A percentile compares a stretch with the other conserved stretches of the same genome.
phyloP scores from a whole-genome alignment of 2,113 vertebrate genomes.

The Pithys albifrons region DNA sequence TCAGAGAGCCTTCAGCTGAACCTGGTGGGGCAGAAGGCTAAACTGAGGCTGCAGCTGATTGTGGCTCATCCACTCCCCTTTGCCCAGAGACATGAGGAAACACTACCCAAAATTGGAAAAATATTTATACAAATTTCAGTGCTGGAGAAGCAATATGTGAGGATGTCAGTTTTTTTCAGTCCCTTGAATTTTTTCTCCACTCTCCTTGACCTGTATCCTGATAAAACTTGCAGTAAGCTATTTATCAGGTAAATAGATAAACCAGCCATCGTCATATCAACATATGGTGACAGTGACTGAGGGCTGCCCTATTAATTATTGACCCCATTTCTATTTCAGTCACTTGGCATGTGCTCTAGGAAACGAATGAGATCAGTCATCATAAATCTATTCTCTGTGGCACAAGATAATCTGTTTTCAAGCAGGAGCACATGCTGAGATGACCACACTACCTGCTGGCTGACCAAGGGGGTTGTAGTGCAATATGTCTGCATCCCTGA shows the following conservation, averaged over 20 bases:
- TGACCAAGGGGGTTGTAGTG: not conserved
- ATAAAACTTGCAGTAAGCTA: conserved; percentile 2
- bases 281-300: conserved; percentile 7
- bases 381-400: conserved; percentile 24
- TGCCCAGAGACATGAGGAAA: not conserved
- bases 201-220: not conserved
- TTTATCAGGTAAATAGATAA: conserved; percentile 35
- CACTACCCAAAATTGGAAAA: not conserved
- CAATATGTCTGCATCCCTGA: not conserved
- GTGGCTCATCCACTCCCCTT: not conserved
- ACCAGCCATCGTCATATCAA: not conserved
- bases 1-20: not conserved
- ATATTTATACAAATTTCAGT: not conserved
- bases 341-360: conserved; percentile 23
- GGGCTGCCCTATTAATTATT: conserved; percentile 30
- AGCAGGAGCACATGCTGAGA: not conserved
- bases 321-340: conserved; percentile 58
- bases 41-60: not conserved
- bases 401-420: conserved; percentile 48
- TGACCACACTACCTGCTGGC: not conserved
- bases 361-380: conserved; percentile 15
- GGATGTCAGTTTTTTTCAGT: not conserved
- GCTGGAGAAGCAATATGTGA: not conserved
- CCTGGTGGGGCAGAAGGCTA: not conserved
- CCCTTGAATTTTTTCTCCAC: not conserved